Percentiles rank a stretch among this genome's conserved stretches.
These are phyloP conservation scores for Drosophila nikananu DNA, from an alignment of 1,140 invertebrate genomes.

Conservation along the genomic window DNA sequence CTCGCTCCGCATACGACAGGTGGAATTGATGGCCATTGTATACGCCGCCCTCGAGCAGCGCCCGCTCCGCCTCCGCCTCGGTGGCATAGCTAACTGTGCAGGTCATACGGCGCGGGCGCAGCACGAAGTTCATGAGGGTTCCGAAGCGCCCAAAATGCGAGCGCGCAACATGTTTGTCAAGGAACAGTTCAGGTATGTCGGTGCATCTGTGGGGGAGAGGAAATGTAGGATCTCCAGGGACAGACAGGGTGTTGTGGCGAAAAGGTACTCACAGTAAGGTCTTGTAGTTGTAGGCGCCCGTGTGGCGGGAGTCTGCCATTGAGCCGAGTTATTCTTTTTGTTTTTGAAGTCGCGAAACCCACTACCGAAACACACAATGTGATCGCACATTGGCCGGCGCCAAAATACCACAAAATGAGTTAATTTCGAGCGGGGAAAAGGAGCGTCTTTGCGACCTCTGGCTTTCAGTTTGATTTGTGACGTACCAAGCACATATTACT, in stretches of 20 bases:
- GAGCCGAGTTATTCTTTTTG: background rate
- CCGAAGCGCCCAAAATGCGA: conserved; percentile 89
- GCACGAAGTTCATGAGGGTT: conserved; percentile 87
- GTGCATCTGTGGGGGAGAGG: conserved; percentile 86
- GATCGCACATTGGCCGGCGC: background rate
- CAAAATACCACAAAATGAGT: background rate
- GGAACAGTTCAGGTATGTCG: conserved; percentile 88
- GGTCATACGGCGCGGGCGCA: conserved; percentile 87
- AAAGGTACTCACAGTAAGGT: conserved; percentile 59
- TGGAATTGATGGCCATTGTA: conserved; percentile 88
- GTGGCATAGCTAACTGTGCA: conserved; percentile 88
- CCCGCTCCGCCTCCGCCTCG: conserved; percentile 86
- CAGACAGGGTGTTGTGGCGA: background rate
- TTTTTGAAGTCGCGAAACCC: background rate
- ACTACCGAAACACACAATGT: background rate
- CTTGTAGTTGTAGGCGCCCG: conserved; percentile 58
- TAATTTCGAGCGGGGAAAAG: background rate
- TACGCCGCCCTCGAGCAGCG: conserved; percentile 87
- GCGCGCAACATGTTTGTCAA: conserved; percentile 88
- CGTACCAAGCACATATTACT: no score
- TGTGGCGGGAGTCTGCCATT: conserved; percentile 50
- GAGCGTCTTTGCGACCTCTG: background rate
- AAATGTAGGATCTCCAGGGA: background rate
- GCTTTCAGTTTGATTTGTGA: background rate
- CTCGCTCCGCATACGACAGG: conserved; percentile 85